phyloP scores from a whole-genome alignment of 2,888 invertebrate genomes.

The Drosophila subquinaria region DNA sequence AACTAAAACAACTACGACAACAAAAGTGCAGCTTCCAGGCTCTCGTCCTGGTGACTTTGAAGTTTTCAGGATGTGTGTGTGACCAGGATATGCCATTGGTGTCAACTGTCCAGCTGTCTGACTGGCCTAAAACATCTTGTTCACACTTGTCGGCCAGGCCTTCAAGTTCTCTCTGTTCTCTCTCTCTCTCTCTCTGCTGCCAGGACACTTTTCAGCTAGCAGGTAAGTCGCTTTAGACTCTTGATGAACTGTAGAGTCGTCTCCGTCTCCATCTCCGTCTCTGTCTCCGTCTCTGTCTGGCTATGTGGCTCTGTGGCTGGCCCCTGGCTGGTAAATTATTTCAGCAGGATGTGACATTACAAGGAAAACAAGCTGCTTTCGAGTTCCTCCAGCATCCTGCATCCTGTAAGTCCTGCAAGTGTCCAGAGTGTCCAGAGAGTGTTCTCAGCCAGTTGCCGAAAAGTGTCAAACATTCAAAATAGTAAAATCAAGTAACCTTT shows the following conservation, averaged over 20 bases:
- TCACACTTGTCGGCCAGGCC: constrained; percentile 81
- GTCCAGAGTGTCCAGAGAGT: constrained; percentile 7
- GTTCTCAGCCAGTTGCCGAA: constrained; percentile 63
- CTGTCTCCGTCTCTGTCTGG: constrained; percentile 12
- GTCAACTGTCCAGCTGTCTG: constrained; percentile 69
- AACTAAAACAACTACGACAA: constrained; percentile 54
- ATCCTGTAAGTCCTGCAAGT: constrained; percentile 6
- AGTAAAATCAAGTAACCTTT: constrained; percentile 85
- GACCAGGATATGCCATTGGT: constrained; percentile 75
- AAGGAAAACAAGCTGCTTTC: constrained; percentile 77
- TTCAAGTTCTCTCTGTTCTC: constrained; percentile 31
- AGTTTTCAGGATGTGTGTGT: constrained; percentile 62
- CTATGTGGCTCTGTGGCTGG: constrained; percentile 42
- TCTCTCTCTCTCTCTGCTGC: neutral
- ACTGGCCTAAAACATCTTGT: constrained; percentile 84
- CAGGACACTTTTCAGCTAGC: neutral
- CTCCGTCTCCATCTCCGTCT: constrained; percentile 4
- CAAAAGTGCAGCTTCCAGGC: constrained; percentile 59
- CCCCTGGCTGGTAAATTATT: constrained; percentile 70
- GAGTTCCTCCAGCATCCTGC: neutral
- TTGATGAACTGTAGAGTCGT: constrained; percentile 46
- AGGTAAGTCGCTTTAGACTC: constrained; percentile 42
- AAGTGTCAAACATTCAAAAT: constrained; percentile 85
- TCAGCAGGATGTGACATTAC: constrained; percentile 80
- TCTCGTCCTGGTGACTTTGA: constrained; percentile 65